phyloP scores from a whole-genome alignment of 2,888 invertebrate species.

The Colletes collaris region DNA sequence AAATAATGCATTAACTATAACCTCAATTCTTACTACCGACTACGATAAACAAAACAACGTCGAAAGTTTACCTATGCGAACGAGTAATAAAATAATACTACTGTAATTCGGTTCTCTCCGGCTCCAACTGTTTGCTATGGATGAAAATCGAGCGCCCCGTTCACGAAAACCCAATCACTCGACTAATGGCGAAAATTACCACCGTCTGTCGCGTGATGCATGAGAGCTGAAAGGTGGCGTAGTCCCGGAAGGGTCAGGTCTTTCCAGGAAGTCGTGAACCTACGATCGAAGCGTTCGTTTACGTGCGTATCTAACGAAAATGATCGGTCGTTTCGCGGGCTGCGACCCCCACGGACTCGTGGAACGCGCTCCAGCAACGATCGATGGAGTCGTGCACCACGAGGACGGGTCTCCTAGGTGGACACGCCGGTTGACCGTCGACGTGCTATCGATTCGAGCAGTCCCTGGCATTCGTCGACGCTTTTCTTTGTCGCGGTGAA shows the following conservation, averaged over 20 bases:
- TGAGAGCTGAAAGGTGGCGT: neutral
- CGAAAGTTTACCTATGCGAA: neutral
- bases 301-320: slow-evolving; percentile 55
- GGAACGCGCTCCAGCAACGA: slow-evolving; percentile 42
- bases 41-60: neutral
- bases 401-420: slow-evolving; percentile 58
- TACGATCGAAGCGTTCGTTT: slow-evolving; percentile 5
- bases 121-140: no score
- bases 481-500: slow-evolving; percentile 47
- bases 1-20: slow-evolving; percentile 29
- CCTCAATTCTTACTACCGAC: slow-evolving; percentile 13
- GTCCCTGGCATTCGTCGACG: slow-evolving; percentile 62
- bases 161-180: slow-evolving; percentile 19
- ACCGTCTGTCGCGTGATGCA: slow-evolving; percentile 43
- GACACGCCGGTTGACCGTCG: slow-evolving; percentile 64
- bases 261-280: slow-evolving; percentile 30
- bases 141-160: neutral
- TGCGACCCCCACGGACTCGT: slow-evolving; percentile 43
- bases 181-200: slow-evolving; percentile 35
- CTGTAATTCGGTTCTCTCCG: no score
- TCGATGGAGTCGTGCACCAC: slow-evolving; percentile 62
- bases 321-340: slow-evolving; percentile 55
- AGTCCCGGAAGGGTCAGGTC: neutral
- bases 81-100: neutral
- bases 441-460: slow-evolving; percentile 64